Base-by-base conservation (phyloP, 37 sponge, comb jelly and placozoan genomes). In the Cladorhizidae sp. region DNA sequence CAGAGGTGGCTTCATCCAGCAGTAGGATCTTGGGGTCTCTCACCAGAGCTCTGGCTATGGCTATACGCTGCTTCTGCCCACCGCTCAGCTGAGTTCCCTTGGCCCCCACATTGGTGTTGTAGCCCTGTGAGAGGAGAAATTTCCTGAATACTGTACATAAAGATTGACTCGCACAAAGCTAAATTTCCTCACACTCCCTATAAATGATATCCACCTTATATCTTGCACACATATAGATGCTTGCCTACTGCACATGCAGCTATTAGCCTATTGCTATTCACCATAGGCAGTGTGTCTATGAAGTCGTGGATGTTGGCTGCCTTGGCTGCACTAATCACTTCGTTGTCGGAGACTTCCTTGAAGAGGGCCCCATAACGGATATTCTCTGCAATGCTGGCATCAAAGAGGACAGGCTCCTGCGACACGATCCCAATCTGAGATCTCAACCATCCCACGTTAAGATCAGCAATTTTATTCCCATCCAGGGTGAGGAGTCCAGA, bases 261-360 rank as follows among this genome's bases (percentile, higher is more conserved):
- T n/a, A n/a, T 45, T 45, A 29, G 7, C 20, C 38, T 14, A 68
- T 5, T 6, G 2, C 37, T 6, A 14, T 26, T 33, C 40, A 75
- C 76, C 82, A 86, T 50, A 42, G 97, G 97, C 64, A 94, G 87
- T 22, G 88, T 49, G 31, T 79, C 64, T 12, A 97, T 94, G 73
- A 94, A 97, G 80, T 80, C 83, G 85, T 97, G 96, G 41, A 97
- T 97, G 82, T 97, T 97, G 75, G 97, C 97, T 49, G 88, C 43
- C 29, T 72, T 93, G 74, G 97, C 97, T 57, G 95, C 95, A 28
- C 49, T 70, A 52, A 83, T 65, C 33, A 97, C 85, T 57, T 97
- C 97, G 17, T 88, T 85, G 38, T 89, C 89, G 25, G 92, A 72
- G 26, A 97, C 92, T 50, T 88, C 88, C 40, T 92, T 81, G 69